These are phyloP conservation scores for Leptinotarsa haldemani DNA, from an alignment of 2,888 invertebrate genomes.

Conservation along the genomic window DNA sequence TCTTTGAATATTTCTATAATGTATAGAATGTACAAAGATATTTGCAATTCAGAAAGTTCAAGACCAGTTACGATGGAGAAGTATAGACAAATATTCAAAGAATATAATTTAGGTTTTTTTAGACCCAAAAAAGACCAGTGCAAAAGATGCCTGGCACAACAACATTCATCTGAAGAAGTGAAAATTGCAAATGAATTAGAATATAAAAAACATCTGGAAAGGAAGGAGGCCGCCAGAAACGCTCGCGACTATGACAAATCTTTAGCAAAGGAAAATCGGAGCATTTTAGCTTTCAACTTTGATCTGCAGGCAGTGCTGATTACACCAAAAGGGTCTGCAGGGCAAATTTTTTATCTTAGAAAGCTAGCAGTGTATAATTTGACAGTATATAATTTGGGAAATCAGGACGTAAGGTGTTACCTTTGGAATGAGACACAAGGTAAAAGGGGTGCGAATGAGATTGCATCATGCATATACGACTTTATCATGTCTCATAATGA, in stretches of 20 bases:
- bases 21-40: not conserved
- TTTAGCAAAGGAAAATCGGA: conserved; percentile 38
- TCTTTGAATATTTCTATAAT: too few species aligned
- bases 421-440: conserved; percentile 46
- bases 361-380: conserved; percentile 46
- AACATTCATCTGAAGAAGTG: too few species aligned
- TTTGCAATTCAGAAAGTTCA: conserved; percentile 31
- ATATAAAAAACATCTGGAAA: too few species aligned
- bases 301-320: too few species aligned
- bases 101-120: conserved; percentile 33
- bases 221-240: conserved; percentile 42
- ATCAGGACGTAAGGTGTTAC: conserved; percentile 54
- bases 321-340: conserved; percentile 43
- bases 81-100: conserved; percentile 37
- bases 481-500: too few species aligned
- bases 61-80: conserved; percentile 44
- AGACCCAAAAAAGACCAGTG: too few species aligned
- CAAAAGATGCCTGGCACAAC: too few species aligned
- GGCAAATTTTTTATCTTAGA: conserved; percentile 51
- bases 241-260: conserved; percentile 25
- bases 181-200: too few species aligned
- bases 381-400: conserved; percentile 54
- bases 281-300: conserved; percentile 50
- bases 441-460: conserved; percentile 27
- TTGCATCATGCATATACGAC: conserved; percentile 8